phyloP scores from a whole-genome alignment of 2,797 vertebrate species.

The Cuniculus paca region DNA sequence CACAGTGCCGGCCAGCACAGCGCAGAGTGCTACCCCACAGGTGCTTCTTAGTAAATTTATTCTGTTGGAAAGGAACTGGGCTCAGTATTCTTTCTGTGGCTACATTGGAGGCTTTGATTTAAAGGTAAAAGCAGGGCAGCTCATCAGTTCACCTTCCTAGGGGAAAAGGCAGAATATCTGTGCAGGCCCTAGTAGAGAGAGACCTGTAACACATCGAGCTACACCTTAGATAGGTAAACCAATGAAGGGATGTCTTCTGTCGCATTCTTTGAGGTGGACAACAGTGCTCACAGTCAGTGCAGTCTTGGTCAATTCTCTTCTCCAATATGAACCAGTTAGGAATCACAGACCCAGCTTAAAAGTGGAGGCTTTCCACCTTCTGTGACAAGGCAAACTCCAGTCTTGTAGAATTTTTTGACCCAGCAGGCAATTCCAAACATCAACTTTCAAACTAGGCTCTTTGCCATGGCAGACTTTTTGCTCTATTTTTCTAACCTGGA shows the following conservation, averaged over 20 bases:
- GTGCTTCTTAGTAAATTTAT: neutral
- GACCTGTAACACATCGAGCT: neutral
- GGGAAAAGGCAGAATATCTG: neutral
- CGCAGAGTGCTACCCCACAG: neutral
- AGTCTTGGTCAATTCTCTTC: slow-evolving; percentile 20
- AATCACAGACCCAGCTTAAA: slow-evolving; percentile 34
- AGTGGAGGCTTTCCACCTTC: slow-evolving; percentile 26
- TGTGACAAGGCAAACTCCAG: slow-evolving; percentile 10
- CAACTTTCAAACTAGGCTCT: slow-evolving; percentile 2
- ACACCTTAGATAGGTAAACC: neutral
- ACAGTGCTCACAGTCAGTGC: neutral
- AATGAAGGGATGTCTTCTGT: neutral
- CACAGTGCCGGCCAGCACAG: neutral
- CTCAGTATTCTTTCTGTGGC: slow-evolving; percentile 19
- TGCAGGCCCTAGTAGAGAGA: neutral
- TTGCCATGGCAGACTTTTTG: slow-evolving; percentile 8
- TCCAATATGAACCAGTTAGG: slow-evolving; percentile 13
- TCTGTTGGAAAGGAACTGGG: slow-evolving; percentile 14
- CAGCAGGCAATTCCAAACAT: slow-evolving; percentile 55
- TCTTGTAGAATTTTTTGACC: neutral
- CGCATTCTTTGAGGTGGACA: neutral
- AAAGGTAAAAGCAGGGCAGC: neutral
- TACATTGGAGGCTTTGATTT: slow-evolving; percentile 27
- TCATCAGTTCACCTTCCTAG: neutral
- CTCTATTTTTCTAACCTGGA: neutral